Conservation (phyloP, 2,888 invertebrate species). For the Metellina segmentata region DNA sequence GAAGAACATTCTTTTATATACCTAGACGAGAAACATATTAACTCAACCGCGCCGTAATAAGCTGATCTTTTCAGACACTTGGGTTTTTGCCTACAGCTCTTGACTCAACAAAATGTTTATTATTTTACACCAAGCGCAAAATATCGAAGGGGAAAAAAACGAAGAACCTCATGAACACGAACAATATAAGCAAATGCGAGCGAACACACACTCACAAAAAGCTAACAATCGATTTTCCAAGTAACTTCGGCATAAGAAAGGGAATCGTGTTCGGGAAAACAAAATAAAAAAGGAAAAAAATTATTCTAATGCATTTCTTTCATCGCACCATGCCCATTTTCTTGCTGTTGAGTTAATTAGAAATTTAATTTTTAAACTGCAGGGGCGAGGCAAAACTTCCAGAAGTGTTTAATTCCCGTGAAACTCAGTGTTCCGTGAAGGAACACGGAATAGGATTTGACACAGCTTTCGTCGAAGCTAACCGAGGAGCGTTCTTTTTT, state of each 20-base stretch:
- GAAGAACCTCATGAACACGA: not conserved
- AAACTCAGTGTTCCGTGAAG: conserved; percentile 52
- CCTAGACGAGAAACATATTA: not conserved
- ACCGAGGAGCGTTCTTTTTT: conserved; percentile 4
- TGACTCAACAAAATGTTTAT: not conserved
- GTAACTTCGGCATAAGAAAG: not conserved
- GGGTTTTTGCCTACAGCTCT: not conserved
- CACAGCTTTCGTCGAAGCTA: conserved; percentile 44
- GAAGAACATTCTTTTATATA: too few relatives aligned
- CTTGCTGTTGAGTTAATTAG: conserved; percentile 52
- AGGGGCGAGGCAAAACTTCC: conserved; percentile 11
- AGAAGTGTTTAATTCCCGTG: conserved; percentile 55
- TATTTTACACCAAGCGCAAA: not conserved
- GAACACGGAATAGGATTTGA: conserved; percentile 57
- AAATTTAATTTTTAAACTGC: conserved; percentile 55
- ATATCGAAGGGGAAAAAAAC: not conserved
- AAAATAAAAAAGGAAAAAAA: conserved; percentile 1
- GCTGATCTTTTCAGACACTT: not conserved
- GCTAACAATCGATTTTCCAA: not conserved
- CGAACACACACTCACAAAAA: too few relatives aligned
- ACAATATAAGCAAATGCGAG: too few relatives aligned
- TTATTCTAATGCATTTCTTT: not conserved
- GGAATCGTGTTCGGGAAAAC: not conserved
- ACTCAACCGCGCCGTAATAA: not conserved
- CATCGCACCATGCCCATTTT: conserved; percentile 14